Evolutionary conservation across 2,888 invertebrate species (phyloP), one percentile per base, ranked within the genome.

Genomic region (Agrotis ipsilon): DNA sequence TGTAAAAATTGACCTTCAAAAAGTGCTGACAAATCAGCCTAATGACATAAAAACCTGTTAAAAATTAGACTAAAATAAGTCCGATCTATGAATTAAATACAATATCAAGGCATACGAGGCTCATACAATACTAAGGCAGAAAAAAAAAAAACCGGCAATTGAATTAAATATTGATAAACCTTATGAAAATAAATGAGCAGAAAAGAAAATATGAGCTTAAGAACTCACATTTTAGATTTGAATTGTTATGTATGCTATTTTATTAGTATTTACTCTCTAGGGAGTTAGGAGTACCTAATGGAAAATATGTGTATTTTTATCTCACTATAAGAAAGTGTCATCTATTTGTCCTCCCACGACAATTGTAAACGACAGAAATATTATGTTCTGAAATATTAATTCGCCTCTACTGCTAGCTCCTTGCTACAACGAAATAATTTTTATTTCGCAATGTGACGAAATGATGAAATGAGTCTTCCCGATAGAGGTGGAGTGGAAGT

Each of bases 221-320:
- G 14, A 21, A 52, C 0, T 18, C 1, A 24, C 18, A 18, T 52
- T 52, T 18, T 11, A 52, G 1, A 52, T 54, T n/a, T n/a, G 27
- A 54, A 18, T 18, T 16, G 21, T 2, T 21, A 18, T 21, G 11
- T 52, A 32, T 0, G n/a, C 24, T 19, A 11, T 39, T 46, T 39
- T 68, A 24, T 72, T 27, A 43, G 11, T 43, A 18, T 71, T 19
- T 60, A 48, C 19, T 43, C 24, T 49, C 19, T 7, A 60, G 19
- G 14, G 32, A 72, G 19, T n/a, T n/a, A n/a, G n/a, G n/a, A n/a
- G n/a, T n/a, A n/a, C n/a, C n/a, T 72, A 72, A 27, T 72, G 19
- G 43, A 27, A 49, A 69, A 63, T 49, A 43, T 46, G 45, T 70
- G 13, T 45, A 43, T 70, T 68, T 52, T 9, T 43, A n/a, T 48